Percentiles rank a stretch among this genome's conserved stretches.
phyloP scores from a whole-genome alignment of 2,888 invertebrate species.

The Drosophila ustulata region DNA sequence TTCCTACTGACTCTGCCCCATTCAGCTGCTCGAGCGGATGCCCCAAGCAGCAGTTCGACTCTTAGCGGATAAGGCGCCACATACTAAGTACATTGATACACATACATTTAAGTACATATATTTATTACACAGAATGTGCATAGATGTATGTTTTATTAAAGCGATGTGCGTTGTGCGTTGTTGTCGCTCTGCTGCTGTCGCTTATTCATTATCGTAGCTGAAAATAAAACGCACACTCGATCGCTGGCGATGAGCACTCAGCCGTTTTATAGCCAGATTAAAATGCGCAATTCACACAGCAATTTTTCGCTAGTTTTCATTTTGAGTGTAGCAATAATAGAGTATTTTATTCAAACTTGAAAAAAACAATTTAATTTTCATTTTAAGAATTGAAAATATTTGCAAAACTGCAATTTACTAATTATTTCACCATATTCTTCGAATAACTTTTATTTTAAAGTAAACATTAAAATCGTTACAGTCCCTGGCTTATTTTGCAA shows the following conservation, averaged over 20 bases:
- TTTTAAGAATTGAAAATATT: too few relatives aligned
- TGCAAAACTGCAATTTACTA: too few relatives aligned
- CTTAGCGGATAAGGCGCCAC: slow-evolving; percentile 67
- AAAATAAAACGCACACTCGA: slow-evolving; percentile 48
- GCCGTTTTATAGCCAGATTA: slow-evolving; percentile 34
- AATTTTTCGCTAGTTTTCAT: too few relatives aligned
- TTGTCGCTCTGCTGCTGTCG: slow-evolving; percentile 35
- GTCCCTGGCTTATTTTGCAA: too few relatives aligned
- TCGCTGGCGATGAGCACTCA: slow-evolving; percentile 20
- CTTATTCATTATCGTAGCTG: slow-evolving; percentile 62
- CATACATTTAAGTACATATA: background rate
- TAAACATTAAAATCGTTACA: too few relatives aligned
- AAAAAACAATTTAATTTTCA: too few relatives aligned
- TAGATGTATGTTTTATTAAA: slow-evolving; percentile 44
- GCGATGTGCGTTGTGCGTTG: slow-evolving; percentile 43
- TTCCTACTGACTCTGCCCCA: slow-evolving; percentile 59
- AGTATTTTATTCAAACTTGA: too few relatives aligned
- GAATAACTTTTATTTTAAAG: too few relatives aligned
- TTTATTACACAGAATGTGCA: slow-evolving; percentile 32
- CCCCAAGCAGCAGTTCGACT: slow-evolving; percentile 44
- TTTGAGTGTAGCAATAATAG: too few relatives aligned
- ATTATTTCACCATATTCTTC: too few relatives aligned
- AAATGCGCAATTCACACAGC: background rate
- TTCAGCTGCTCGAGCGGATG: slow-evolving; percentile 52
- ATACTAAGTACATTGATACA: slow-evolving; percentile 35